Conservation (phyloP, 2,797 vertebrate genomes). For the Paedocypris micromegethes region DNA sequence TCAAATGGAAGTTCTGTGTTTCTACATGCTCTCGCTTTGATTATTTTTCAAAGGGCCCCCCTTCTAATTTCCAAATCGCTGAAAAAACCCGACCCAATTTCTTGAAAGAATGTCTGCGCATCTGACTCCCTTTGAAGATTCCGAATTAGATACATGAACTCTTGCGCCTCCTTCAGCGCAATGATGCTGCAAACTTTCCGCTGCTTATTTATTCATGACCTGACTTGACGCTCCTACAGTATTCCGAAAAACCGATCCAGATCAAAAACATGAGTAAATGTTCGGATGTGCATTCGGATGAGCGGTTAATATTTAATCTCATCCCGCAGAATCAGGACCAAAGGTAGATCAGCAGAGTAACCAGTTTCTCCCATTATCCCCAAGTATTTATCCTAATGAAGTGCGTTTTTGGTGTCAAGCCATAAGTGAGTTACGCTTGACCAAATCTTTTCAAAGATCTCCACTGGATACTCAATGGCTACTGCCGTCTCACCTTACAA, state of each 20-base stretch:
- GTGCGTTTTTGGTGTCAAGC: slow-evolving; percentile 15
- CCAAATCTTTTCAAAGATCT: slow-evolving; percentile 15
- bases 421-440: slow-evolving; percentile 4
- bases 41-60: slow-evolving; percentile 71
- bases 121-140: slow-evolving; percentile 69
- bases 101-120: slow-evolving; percentile 63
- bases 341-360: slow-evolving; percentile 10
- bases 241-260: slow-evolving; percentile 51
- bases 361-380: slow-evolving; percentile 22
- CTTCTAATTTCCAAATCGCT: slow-evolving; percentile 70
- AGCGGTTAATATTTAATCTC: slow-evolving; percentile 16
- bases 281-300: slow-evolving; percentile 19
- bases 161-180: slow-evolving; percentile 52
- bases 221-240: slow-evolving; percentile 54
- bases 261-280: slow-evolving; percentile 40
- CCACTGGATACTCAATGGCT: slow-evolving; percentile 20
- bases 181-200: slow-evolving; percentile 36
- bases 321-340: slow-evolving; percentile 15
- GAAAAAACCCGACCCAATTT: slow-evolving; percentile 72
- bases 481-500: slow-evolving; percentile 24
- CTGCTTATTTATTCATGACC: slow-evolving; percentile 55
- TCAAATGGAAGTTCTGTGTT: slow-evolving; percentile 62
- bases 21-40: slow-evolving; percentile 64
- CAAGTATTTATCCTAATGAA: slow-evolving; percentile 29
- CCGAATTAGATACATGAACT: slow-evolving; percentile 66